Percentiles rank a stretch among this genome's conserved stretches.
Conservation (phyloP, 2,888 invertebrate genomes). For the Zelleria hepariella region DNA sequence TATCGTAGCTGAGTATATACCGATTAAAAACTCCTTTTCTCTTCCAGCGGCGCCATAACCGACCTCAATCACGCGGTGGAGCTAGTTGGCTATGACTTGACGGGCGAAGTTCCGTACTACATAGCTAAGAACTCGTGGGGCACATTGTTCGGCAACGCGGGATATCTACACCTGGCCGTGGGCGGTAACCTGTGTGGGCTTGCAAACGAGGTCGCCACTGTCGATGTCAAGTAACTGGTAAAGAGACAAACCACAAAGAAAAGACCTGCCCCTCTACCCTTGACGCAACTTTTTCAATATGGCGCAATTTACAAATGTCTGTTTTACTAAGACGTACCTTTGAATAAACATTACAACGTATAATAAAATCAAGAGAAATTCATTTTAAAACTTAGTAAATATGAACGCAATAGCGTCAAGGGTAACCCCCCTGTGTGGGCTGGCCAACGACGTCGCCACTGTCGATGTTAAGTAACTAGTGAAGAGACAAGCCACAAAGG, state of each 20-base stretch:
- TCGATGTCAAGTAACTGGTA: constrained; percentile 57
- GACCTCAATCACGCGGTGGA: constrained; percentile 87
- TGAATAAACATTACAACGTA: too few relatives aligned
- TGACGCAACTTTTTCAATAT: too few relatives aligned
- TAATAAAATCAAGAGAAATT: too few relatives aligned
- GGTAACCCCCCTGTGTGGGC: too few relatives aligned
- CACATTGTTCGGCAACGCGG: constrained; percentile 78
- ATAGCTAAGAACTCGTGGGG: constrained; percentile 92
- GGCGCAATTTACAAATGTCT: too few relatives aligned
- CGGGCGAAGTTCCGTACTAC: constrained; percentile 81
- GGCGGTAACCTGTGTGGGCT: constrained; percentile 85
- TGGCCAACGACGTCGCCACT: constrained; percentile 80
- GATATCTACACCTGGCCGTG: constrained; percentile 82
- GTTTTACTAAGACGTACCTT: too few relatives aligned
- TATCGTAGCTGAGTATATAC: too few relatives aligned
- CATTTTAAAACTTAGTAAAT: too few relatives aligned
- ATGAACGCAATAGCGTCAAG: too few relatives aligned
- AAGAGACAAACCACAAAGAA: too few relatives aligned
- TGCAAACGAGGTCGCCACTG: constrained; percentile 78
- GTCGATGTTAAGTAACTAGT: constrained; percentile 57
- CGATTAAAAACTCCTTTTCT: not conserved
- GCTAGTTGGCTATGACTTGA: constrained; percentile 85
- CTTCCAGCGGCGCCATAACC: constrained; percentile 54
- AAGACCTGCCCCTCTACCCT: too few relatives aligned
- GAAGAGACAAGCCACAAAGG: too few relatives aligned